Base-by-base conservation (phyloP, 2,113 vertebrate genomes). In the Micronisus gabar region DNA sequence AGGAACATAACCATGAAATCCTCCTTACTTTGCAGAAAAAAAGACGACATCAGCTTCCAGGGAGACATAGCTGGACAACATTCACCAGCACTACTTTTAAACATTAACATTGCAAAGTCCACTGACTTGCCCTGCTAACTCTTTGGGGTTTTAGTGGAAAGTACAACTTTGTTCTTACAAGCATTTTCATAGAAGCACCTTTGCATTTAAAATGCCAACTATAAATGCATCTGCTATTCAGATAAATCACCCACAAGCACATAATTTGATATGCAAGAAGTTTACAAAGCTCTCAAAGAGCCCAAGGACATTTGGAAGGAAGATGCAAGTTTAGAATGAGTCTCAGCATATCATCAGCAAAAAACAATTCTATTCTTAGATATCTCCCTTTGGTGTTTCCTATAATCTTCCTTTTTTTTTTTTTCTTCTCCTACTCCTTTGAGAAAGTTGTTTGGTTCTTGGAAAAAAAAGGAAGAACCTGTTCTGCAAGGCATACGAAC, bases 361-460 rank as follows among this genome's bases (percentile, higher is more conserved):
- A 91, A 97, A 88, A 2, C 74, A 93, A 86, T 81, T 92, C 96
- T 95, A 97, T 97, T 96, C 93, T 97, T 97, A 93, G 93, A 86
- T 86, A 95, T 30, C 62, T 91, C 86, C 80, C 94, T 93, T 96
- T 94, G 91, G 87, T 96, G 94, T 91, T 96, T 95, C 74, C 59
- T 89, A 43, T 94, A 72, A 93, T 94, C 70, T 75, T 88, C 16
- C 8, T 55, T 45, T 59, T 62, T 63, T 76, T 81, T 26, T 38
- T 1, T 38, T 38, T n/a, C n/a, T 8, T 10, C 73, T 86, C 76
- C 56, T 32, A 47, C 71, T 96, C 78, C 74, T 95, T 95, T 97
- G 91, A 95, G 87, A 96, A 97, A 92, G 73, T 83, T 93, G 86
- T 81, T 86, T 85, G 56, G 81, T 78, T 97, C 96, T 91, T 86